A percentile compares a stretch with the other conserved stretches of the same genome.
Conservation (phyloP, 2,888 invertebrate genomes). For the Caenorhabditis uteleia region DNA sequence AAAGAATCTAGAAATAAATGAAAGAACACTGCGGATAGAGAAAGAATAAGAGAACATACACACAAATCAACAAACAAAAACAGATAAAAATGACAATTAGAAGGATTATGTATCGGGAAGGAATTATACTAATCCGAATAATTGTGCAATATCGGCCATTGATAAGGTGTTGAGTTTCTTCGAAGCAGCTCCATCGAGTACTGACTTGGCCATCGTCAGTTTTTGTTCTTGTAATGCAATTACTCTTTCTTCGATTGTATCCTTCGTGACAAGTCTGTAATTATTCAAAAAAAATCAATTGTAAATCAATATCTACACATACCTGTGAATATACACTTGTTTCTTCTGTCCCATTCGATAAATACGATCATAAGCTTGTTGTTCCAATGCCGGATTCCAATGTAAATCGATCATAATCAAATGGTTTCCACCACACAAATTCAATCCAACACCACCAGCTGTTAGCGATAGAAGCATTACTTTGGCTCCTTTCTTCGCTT, state of each 20-base stretch:
- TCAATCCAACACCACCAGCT: conserved; percentile 92
- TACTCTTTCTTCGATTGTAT: no score
- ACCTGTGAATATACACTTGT: conserved; percentile 84
- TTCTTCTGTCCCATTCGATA: conserved; percentile 88
- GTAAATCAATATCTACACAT: no score
- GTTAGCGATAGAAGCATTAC: conserved; percentile 83
- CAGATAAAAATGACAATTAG: not conserved
- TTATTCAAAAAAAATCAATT: no score
- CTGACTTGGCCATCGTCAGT: no score
- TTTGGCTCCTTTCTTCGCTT: conserved; percentile 74
- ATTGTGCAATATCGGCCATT: no score
- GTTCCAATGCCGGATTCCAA: conserved; percentile 93
- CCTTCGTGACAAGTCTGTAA: no score
- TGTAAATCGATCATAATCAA: conserved; percentile 88
- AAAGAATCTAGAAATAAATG: conserved; percentile 4
- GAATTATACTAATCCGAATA: no score
- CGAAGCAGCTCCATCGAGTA: no score
- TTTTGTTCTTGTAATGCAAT: no score
- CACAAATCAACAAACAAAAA: conserved; percentile 15
- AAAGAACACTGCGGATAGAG: conserved; percentile 13
- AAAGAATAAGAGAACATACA: conserved; percentile 8
- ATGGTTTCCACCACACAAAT: conserved; percentile 90
- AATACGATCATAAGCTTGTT: conserved; percentile 91
- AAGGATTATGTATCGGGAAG: not conserved
- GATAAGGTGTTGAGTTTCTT: no score